These are phyloP conservation scores for Peromyscus melanophrys DNA, from an alignment of 2,797 vertebrate species.

Conservation along the genomic window DNA sequence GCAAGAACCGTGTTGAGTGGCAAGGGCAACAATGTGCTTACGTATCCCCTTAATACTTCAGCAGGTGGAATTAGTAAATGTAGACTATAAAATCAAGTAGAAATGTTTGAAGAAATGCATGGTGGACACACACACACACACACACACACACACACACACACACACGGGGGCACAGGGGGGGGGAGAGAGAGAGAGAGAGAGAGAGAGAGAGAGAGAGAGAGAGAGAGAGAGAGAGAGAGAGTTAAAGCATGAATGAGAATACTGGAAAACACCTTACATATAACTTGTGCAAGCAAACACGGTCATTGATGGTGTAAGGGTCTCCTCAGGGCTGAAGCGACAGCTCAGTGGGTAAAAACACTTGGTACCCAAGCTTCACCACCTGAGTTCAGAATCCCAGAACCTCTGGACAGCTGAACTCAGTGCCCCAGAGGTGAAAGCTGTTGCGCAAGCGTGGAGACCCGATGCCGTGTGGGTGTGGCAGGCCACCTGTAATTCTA, in stretches of 20 bases:
- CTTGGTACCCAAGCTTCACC: not conserved
- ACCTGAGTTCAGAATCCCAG: not conserved
- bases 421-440: not conserved
- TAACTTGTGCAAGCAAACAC: conserved; percentile 3
- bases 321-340: not conserved
- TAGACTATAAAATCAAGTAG: not conserved
- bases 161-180: not conserved
- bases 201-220: not conserved
- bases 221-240: not conserved
- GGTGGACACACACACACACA: not conserved
- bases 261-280: not conserved
- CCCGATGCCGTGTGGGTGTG: not conserved
- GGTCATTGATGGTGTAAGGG: not conserved
- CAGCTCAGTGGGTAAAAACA: not conserved
- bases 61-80: not conserved
- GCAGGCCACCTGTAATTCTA: not conserved
- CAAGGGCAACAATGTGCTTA: not conserved
- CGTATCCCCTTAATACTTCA: not conserved
- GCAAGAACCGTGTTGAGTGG: not conserved
- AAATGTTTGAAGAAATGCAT: not conserved
- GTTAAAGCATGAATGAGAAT: not conserved
- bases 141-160: not conserved
- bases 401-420: not conserved
- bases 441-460: rapidly evolving
- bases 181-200: not conserved